A percentile compares a stretch with the other conserved stretches of the same genome.
Conservation (phyloP, 2,113 vertebrate species). For the Tretioscincus oriximinensis region DNA sequence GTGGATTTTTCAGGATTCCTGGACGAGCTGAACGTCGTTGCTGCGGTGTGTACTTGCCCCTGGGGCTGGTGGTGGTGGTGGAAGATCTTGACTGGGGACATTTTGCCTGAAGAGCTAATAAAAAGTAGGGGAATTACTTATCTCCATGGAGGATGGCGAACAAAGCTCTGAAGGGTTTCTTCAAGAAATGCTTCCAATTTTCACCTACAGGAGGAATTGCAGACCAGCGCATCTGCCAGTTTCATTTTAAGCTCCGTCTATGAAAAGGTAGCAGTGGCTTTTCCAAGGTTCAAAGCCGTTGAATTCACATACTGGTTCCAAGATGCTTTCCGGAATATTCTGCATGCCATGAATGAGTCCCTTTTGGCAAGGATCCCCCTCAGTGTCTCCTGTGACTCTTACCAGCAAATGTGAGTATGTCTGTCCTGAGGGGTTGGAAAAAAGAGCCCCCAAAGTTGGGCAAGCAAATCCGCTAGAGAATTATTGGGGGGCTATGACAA, state of each 20-base stretch:
- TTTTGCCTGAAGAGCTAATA: too few relatives aligned
- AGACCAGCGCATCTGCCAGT: neutral
- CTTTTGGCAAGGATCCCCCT: neutral
- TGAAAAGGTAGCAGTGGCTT: neutral
- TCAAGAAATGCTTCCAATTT: neutral
- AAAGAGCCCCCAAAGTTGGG: neutral
- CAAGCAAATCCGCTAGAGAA: neutral
- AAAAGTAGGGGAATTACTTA: too few relatives aligned
- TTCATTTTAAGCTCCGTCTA: neutral
- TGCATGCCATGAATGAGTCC: neutral
- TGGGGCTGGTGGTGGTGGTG: neutral
- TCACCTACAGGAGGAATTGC: slow-evolving; percentile 22
- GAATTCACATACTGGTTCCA: slow-evolving; percentile 31
- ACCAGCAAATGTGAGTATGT: slow-evolving; percentile 31
- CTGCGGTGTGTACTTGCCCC: slow-evolving; percentile 23
- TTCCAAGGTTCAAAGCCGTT: neutral
- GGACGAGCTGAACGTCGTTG: neutral
- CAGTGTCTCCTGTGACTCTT: slow-evolving; percentile 28
- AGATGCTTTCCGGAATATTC: slow-evolving; percentile 14
- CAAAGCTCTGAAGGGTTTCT: neutral
- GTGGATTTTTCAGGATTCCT: slow-evolving; percentile 36
- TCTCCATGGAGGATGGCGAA: too few relatives aligned
- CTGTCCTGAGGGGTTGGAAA: neutral
- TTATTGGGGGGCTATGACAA: too few relatives aligned
- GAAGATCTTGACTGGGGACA: too few relatives aligned